Conservation (phyloP, 2,113 vertebrate species). For the Hyperopisus bebe region DNA sequence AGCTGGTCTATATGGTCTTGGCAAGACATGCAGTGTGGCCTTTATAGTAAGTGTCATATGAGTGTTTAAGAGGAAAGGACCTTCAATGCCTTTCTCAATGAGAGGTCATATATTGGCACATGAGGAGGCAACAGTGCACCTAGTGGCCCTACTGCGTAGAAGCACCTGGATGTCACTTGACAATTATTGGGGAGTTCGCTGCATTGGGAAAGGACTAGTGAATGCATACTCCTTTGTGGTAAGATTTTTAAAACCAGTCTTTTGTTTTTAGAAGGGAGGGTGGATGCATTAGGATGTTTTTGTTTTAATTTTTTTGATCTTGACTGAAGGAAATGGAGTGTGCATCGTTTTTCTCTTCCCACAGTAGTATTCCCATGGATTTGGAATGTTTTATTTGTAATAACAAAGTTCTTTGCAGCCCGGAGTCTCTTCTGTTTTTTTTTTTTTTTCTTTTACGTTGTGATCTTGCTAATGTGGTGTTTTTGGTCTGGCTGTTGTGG, state of each 20-base stretch:
- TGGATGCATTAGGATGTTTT: conserved; percentile 52
- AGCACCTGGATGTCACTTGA: conserved; percentile 99
- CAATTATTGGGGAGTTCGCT: conserved; percentile 91
- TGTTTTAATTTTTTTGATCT: conserved; percentile 32
- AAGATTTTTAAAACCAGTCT: conserved; percentile 63
- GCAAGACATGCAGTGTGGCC: conserved; percentile 99
- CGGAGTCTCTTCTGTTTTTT: conserved; percentile 39
- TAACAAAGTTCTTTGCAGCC: conserved; percentile 82
- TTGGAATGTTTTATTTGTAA: conserved; percentile 44
- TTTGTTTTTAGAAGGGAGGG: conserved; percentile 52
- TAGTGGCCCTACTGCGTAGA: conserved; percentile 97
- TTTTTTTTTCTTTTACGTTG: conserved; percentile 37
- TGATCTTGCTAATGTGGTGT: conserved; percentile 82
- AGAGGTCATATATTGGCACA: conserved; percentile 89
- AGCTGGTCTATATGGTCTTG: conserved; percentile 89
- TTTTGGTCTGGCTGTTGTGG: conserved; percentile 99
- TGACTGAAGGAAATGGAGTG: conserved; percentile 63
- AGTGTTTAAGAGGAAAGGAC: conserved; percentile 82
- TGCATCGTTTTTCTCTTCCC: conserved; percentile 77
- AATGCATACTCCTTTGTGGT: conserved; percentile 87
- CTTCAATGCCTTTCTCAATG: conserved; percentile 70
- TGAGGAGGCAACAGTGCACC: conserved; percentile 91
- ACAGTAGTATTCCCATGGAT: conserved; percentile 81
- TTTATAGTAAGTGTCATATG: conserved; percentile 83
- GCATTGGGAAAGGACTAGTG: conserved; percentile 89